Evolutionary conservation across 2,797 vertebrate genomes (phyloP), one percentile per base, ranked within the genome.

Genomic region (Ctenopoma kingsleyae): DNA sequence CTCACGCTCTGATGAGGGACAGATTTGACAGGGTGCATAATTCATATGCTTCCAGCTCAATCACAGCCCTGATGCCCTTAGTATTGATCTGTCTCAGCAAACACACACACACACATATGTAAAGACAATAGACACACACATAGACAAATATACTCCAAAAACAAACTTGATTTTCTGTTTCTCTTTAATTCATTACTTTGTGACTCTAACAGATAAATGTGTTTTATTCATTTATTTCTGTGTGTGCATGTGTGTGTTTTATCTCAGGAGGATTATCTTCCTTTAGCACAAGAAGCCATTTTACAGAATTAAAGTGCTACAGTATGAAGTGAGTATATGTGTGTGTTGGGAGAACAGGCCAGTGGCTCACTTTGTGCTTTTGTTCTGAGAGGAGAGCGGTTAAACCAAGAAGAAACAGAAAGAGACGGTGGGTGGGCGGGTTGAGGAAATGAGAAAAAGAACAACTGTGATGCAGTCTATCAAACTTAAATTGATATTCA

Each of bases 1-100:
- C 70, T 66, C 56, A 1, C 41, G 67, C 25, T 62, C 69, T 74
- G 72, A 81, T 56, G 71, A 87, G 71, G 64, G 78, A 64, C 86
- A 80, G 38, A 64, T 88, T 80, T 88, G 89, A 90, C 87, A 72
- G 76, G 67, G 58, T 87, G 82, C 88, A 92, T 92, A 89, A 91
- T 91, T 91, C 85, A 91, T 88, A 80, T 48, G 78, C 87, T 81
- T 80, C 78, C 63, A 80, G 67, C 76, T 73, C 64, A 80, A 76
- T 81, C 56, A 67, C 74, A 78, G 68, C 75, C 38, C 75, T 87
- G 87, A 92, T 90, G 86, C 53, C 81, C 58, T 92, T 90, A 88
- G 85, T 90, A 92, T 92, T 76, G 91, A 92, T 90, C 85, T 13
- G 76, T 84, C 81, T 82, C 75, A 61, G 76, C 69, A 35, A 80